These are phyloP conservation scores for Callithrix jacchus DNA, from an alignment of 2,113 vertebrate species.

Conservation along the genomic window DNA sequence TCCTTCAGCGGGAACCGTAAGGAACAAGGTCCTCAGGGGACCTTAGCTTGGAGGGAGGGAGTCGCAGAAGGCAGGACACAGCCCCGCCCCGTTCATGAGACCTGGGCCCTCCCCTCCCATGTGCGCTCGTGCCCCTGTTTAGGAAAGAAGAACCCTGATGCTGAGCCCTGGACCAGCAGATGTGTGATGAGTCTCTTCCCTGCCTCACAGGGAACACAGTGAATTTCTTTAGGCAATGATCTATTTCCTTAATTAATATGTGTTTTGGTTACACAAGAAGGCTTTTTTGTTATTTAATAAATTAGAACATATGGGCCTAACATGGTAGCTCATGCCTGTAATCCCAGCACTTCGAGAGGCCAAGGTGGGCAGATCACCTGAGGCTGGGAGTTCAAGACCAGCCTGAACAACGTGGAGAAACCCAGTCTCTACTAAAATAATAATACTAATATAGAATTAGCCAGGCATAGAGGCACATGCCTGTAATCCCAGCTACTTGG, in stretches of 20 bases:
- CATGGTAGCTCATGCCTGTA: too few species aligned
- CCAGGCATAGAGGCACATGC: too few species aligned
- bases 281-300: slow-evolving; percentile 13
- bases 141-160: background rate
- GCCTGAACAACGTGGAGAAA: too few species aligned
- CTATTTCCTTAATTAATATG: background rate
- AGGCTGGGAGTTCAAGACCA: too few species aligned
- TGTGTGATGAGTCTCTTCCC: background rate
- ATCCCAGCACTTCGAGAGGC: too few species aligned
- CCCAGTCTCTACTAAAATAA: background rate
- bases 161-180: background rate
- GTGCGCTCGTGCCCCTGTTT: fast-evolving
- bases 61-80: fast-evolving
- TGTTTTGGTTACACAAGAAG: slow-evolving; percentile 20
- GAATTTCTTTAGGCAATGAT: background rate
- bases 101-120: background rate
- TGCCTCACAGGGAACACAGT: background rate
- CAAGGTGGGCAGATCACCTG: too few species aligned
- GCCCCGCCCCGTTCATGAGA: background rate
- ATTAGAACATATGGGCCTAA: background rate
- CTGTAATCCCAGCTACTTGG: too few species aligned
- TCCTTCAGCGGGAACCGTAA: background rate
- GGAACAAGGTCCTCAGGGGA: too few species aligned
- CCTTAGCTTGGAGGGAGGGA: background rate
- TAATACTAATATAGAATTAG: too few species aligned